Evolutionary conservation across 2,113 vertebrate species (phyloP).

Genomic region (Megaptera novaeangliae): DNA sequence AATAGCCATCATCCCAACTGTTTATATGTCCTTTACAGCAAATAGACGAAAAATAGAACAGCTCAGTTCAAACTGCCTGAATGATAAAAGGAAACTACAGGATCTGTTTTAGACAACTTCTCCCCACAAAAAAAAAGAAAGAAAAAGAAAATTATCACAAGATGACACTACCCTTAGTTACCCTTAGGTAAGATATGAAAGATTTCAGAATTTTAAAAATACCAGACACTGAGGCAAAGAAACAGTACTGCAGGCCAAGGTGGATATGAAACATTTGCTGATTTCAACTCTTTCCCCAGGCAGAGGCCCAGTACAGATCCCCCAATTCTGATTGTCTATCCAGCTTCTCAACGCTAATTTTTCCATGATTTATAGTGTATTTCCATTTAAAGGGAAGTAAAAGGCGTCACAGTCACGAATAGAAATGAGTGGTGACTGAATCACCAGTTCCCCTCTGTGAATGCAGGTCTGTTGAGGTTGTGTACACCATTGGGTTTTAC

Average conservation of each 20-base stretch:
- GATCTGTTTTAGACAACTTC: background rate
- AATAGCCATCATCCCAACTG: background rate
- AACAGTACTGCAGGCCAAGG: too few species aligned
- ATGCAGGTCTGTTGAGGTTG: background rate
- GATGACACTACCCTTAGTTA: background rate
- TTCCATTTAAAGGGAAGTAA: background rate
- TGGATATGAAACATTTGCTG: too few species aligned
- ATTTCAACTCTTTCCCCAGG: background rate
- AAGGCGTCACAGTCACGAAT: background rate
- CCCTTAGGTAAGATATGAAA: background rate
- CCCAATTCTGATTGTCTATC: background rate
- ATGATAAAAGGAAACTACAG: background rate
- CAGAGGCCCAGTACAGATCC: background rate
- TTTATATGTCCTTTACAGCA: background rate
- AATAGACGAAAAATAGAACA: background rate
- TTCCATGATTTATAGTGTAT: fast-evolving
- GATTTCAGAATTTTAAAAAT: background rate
- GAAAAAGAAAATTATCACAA: background rate
- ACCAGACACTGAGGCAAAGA: too few species aligned
- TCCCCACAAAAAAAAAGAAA: background rate
- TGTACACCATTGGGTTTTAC: fast-evolving
- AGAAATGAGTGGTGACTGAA: background rate
- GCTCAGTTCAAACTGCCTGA: background rate
- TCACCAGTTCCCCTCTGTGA: fast-evolving
- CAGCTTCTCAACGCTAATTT: background rate